Evolutionary conservation across 2,797 vertebrate species (phyloP).

Genomic region (Muscicapa comitata): DNA sequence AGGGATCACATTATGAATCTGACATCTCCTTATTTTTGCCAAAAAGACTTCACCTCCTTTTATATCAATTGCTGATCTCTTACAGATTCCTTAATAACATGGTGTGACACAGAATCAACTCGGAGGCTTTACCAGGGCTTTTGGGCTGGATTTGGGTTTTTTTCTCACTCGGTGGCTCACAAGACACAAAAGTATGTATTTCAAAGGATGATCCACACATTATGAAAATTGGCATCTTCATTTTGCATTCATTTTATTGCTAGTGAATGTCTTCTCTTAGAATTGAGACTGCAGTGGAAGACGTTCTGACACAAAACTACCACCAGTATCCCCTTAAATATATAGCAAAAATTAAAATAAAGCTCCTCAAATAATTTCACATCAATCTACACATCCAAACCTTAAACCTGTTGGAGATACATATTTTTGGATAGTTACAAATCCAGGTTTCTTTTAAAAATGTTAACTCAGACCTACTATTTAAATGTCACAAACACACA

Average conservation of each 20-base stretch:
- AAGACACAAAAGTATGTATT: neutral
- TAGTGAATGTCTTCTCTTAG: neutral
- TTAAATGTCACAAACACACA: neutral
- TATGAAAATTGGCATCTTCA: neutral
- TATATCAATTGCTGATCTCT: neutral
- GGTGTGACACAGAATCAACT: neutral
- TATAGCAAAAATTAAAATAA: neutral
- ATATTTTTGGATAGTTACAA: neutral
- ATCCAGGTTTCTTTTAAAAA: neutral
- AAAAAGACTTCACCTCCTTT: neutral
- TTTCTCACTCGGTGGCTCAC: neutral
- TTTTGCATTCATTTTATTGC: neutral
- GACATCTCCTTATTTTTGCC: conserved; percentile 2
- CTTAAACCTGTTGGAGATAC: neutral
- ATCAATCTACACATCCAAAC: neutral
- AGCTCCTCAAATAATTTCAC: neutral
- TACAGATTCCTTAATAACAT: neutral
- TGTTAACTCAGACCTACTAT: neutral
- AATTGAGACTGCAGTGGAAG: neutral
- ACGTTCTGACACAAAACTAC: neutral
- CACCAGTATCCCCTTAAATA: neutral
- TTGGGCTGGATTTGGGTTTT: neutral
- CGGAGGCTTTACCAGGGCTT: neutral
- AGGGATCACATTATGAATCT: neutral
- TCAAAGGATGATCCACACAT: neutral